phyloP scores from a whole-genome alignment of 2,888 invertebrate species.

The Meiosimyza platycephala region DNA sequence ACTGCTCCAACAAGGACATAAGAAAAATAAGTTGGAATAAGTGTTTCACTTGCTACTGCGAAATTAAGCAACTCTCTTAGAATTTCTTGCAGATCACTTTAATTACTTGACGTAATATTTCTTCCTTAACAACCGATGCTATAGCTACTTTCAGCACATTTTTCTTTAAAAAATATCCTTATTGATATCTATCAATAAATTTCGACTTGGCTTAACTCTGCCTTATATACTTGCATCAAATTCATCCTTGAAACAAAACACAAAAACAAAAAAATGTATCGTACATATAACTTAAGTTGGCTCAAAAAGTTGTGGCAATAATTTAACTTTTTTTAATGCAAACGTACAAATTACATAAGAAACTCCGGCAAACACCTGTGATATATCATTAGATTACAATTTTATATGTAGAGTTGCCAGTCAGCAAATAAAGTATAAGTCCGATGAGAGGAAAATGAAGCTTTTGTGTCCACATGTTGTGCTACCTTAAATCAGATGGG shows the following conservation, averaged over 20 bases:
- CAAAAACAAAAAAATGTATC: neutral
- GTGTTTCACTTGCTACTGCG: no score
- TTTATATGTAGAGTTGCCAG: neutral
- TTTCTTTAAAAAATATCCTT: conserved; percentile 20
- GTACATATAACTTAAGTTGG: neutral
- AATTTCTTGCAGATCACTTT: no score
- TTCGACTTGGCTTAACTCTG: neutral
- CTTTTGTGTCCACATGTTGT: neutral
- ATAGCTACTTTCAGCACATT: neutral
- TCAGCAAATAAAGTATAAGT: neutral
- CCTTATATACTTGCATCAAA: neutral
- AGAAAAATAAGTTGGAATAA: no score
- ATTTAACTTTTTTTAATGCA: conserved; percentile 40
- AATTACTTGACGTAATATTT: no score
- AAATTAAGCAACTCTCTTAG: no score
- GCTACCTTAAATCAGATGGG: neutral
- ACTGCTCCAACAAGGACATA: no score
- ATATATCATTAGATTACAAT: conserved; percentile 60
- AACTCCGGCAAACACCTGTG: conserved; percentile 61
- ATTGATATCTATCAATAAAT: conserved; percentile 14
- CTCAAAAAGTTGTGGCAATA: conserved; percentile 24
- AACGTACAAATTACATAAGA: conserved; percentile 57
- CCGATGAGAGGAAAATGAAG: neutral
- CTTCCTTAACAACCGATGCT: no score
- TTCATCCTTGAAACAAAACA: neutral